Evolutionary conservation across 2,888 invertebrate species (phyloP).

Genomic region (Aphidoletes aphidimyza): DNA sequence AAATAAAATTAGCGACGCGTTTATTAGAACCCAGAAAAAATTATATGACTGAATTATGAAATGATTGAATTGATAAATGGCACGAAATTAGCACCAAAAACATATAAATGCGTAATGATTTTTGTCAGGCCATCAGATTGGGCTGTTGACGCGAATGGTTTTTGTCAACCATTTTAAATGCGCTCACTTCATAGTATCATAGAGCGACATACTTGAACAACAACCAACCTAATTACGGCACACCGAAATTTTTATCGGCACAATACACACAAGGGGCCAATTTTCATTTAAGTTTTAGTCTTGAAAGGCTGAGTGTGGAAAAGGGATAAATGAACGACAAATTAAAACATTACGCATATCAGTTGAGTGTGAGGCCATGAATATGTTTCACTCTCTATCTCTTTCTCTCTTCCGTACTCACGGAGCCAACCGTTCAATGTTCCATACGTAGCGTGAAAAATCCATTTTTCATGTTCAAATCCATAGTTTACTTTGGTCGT

Average conservation of each 20-base stretch:
- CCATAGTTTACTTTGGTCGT: neutral
- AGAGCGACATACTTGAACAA: too few species aligned
- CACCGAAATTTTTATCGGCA: neutral
- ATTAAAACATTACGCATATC: neutral
- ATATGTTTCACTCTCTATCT: neutral
- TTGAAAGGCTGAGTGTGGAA: neutral
- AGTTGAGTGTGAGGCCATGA: neutral
- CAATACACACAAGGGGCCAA: neutral
- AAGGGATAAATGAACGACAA: slow-evolving; percentile 8
- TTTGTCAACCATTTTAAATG: slow-evolving; percentile 16
- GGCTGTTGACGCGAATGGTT: neutral
- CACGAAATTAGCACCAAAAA: neutral
- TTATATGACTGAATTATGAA: neutral
- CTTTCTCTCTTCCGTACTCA: neutral
- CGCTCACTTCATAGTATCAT: neutral
- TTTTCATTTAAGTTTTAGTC: neutral
- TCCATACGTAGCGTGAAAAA: slow-evolving; percentile 34
- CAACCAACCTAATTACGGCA: slow-evolving; percentile 26
- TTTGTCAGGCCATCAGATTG: neutral
- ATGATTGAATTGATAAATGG: neutral
- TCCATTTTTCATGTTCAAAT: neutral
- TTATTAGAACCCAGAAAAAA: neutral
- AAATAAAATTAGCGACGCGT: too few species aligned
- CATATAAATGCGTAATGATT: neutral
- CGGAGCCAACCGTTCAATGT: neutral